Percentiles rank a stretch among this genome's conserved stretches.
These are phyloP conservation scores for Mellivora capensis DNA, from an alignment of 2,113 vertebrate genomes.

Conservation along the genomic window DNA sequence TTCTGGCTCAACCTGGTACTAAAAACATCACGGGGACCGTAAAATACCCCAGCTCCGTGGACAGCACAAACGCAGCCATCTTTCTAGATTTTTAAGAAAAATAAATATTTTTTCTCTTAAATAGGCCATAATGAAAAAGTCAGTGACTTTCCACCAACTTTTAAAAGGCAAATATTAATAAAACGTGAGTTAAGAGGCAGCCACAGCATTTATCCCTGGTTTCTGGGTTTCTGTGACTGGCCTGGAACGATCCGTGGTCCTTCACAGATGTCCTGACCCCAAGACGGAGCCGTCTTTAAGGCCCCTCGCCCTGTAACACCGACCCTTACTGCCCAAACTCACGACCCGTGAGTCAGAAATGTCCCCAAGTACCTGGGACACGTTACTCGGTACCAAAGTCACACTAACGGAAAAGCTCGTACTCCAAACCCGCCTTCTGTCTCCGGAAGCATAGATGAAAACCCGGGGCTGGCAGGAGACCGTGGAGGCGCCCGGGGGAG, in stretches of 20 bases:
- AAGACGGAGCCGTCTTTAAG: neutral
- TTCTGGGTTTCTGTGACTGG: neutral
- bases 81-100: neutral
- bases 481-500: too few relatives aligned
- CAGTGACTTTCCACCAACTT: neutral
- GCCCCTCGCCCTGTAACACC: neutral
- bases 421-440: neutral
- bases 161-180: neutral
- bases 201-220: accelerated
- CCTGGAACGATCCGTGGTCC: neutral
- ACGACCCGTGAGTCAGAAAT: neutral
- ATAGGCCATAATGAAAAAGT: neutral
- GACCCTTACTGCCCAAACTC: neutral
- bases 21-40: neutral
- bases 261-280: neutral
- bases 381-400: neutral
- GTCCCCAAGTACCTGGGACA: neutral
- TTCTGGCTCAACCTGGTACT: neutral
- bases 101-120: neutral
- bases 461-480: too few relatives aligned
- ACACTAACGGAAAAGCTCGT: neutral
- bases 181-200: neutral
- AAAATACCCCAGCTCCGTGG: neutral
- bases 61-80: neutral
- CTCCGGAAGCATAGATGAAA: neutral